A percentile compares a stretch with the other conserved stretches of the same genome.
phyloP scores from a whole-genome alignment of 92 coral and sea anemone species.

The Epizoanthus rinbou region DNA sequence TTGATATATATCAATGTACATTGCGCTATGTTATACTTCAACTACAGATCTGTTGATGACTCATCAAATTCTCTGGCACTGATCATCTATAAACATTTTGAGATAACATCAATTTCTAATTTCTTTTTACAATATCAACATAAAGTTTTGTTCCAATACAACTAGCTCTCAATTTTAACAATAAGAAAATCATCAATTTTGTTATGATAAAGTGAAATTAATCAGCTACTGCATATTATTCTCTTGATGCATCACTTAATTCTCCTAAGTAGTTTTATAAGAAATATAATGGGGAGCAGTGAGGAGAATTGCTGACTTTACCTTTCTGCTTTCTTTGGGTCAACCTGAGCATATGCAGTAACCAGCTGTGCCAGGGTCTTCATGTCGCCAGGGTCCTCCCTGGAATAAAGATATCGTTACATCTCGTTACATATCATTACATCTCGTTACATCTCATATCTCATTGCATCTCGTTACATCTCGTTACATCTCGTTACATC shows the following conservation, averaged over 20 bases:
- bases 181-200: no score
- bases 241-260: background rate
- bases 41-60: no score
- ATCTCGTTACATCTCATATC: background rate
- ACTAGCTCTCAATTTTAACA: no score
- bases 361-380: constrained; percentile 96
- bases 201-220: no score
- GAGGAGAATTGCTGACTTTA: constrained; percentile 53
- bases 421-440: background rate
- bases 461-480: background rate
- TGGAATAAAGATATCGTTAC: constrained; percentile 35
- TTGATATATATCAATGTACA: no score
- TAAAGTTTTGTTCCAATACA: no score
- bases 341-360: constrained; percentile 90
- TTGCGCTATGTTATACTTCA: no score
- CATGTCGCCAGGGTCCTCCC: constrained; percentile 91
- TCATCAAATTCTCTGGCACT: no score
- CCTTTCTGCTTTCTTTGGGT: constrained; percentile 93
- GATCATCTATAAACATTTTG: no score
- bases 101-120: no score
- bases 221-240: no score
- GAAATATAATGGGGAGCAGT: background rate
- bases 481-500: constrained; percentile 3
- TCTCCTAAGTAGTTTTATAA: background rate
- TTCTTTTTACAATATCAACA: no score